Evolutionary conservation across 2,888 invertebrate species (phyloP), one percentile per base, ranked within the genome.

Genomic region (Leptinotarsa tumamoca): DNA sequence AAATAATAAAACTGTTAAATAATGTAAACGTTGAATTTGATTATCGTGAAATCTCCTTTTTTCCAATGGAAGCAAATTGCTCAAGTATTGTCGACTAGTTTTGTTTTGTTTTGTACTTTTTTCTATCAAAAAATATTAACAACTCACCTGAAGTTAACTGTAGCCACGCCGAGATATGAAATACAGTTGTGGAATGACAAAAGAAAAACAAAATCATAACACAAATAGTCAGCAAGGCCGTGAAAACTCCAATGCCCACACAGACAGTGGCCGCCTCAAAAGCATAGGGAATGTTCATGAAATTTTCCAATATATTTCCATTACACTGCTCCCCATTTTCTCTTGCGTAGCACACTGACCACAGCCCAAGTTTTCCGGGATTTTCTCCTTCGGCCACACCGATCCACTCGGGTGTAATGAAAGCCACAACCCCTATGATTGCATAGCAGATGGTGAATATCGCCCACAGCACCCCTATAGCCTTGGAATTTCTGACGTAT

Each of bases 371-470:
- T 88, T 96, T 95, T 72, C 97, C 97, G 1, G 96, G 95, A 85
- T 94, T 95, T 82, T 96, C 95, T 80, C 95, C 94, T 83, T 95
- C 94, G 83, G 15, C 95, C 95, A 79, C 96, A 92, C 97, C 97
- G 95, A 85, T 83, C 85, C 85, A 85, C 89, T 97, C 95, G 63
- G 98, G 98, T 79, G 98, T 98, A 75, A 98, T 94, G 88, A 99
- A 98, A 4, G 97, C 96, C 51, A 99, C 97, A 82, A 96, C 94
- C 85, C 95, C 95, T 86, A 99, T 97, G 86, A 99, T 97, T 80
- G 97, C 96, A 89, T 97, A 98, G 90, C 98, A 98, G 87, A 98
- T 95, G 82, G 97, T 96, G 89, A 99, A 98, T 87, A 99, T 96
- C 79, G 96, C 98, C 99, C 99, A 99, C 82, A 98, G 91, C 78